A percentile compares a stretch with the other conserved stretches of the same genome.
phyloP scores from a whole-genome alignment of 2,113 vertebrate species.

The Riparia riparia region DNA sequence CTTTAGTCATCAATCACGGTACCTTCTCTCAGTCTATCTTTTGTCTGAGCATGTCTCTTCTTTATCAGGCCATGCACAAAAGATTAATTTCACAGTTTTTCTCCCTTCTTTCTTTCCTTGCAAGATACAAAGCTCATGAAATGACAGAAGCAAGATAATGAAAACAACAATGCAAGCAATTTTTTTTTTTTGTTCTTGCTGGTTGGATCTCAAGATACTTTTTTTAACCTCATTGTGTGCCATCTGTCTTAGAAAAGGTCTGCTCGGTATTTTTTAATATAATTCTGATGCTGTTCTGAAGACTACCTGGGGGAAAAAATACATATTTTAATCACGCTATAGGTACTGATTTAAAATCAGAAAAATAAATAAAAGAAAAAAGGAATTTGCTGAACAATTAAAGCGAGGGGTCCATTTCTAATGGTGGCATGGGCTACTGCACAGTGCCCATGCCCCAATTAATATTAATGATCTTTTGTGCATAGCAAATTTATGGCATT shows the following conservation, averaged over 20 bases:
- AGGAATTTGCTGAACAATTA: slow-evolving; percentile 69
- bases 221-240: slow-evolving; percentile 86
- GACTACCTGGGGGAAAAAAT: slow-evolving; percentile 76
- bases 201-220: slow-evolving; percentile 91
- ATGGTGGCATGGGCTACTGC: slow-evolving; percentile 76
- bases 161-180: slow-evolving; percentile 99
- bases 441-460: slow-evolving; percentile 78
- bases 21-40: slow-evolving; percentile 97
- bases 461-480: slow-evolving; percentile 81
- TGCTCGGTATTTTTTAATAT: slow-evolving; percentile 85
- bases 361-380: background rate
- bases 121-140: slow-evolving; percentile 96
- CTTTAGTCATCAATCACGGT: slow-evolving; percentile 99
- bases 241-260: slow-evolving; percentile 90
- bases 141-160: slow-evolving; percentile 98
- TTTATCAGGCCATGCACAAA: slow-evolving; percentile 99
- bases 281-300: slow-evolving; percentile 78
- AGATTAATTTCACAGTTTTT: slow-evolving; percentile 99
- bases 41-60: slow-evolving; percentile 99
- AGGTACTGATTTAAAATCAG: slow-evolving; percentile 19
- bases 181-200: slow-evolving; percentile 90
- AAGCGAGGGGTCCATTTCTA: slow-evolving; percentile 70
- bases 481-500: slow-evolving; percentile 79
- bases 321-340: slow-evolving; percentile 75
- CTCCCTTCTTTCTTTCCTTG: slow-evolving; percentile 91